phyloP scores from a whole-genome alignment of 2,888 invertebrate genomes.

The Schizaphis graminum region DNA sequence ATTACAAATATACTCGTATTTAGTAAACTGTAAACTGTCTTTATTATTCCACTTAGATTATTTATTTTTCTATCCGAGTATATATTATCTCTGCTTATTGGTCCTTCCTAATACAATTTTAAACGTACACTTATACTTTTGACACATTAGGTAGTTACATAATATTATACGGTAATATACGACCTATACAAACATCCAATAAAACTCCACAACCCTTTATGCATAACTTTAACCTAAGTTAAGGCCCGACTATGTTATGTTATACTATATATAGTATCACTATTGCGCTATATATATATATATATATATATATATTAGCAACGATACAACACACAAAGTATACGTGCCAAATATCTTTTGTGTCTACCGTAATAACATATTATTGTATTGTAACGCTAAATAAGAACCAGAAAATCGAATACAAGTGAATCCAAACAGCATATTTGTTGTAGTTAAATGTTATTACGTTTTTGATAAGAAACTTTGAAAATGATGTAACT shows the following conservation, averaged over 20 bases:
- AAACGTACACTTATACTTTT: neutral
- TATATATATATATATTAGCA: neutral
- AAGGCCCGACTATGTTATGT: neutral
- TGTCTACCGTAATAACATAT: neutral
- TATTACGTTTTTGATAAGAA: too few relatives aligned
- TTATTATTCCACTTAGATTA: constrained; percentile 46
- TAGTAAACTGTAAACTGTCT: constrained; percentile 54
- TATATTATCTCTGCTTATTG: neutral
- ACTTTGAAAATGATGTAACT: too few relatives aligned
- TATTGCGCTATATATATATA: too few relatives aligned
- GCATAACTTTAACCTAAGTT: neutral
- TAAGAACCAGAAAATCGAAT: neutral
- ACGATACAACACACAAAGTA: neutral
- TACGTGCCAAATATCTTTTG: neutral
- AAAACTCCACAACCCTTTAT: neutral
- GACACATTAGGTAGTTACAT: neutral
- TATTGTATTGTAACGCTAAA: neutral
- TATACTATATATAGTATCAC: neutral
- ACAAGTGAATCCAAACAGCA: neutral
- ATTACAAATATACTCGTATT: constrained; percentile 60
- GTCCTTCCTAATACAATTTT: constrained; percentile 20
- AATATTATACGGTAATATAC: neutral
- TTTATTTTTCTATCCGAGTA: constrained; percentile 36
- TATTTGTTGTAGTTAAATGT: neutral
- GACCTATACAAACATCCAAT: neutral